Evolutionary conservation across 2,888 invertebrate genomes (phyloP).

Genomic region (Scrobipalpa atriplicella): DNA sequence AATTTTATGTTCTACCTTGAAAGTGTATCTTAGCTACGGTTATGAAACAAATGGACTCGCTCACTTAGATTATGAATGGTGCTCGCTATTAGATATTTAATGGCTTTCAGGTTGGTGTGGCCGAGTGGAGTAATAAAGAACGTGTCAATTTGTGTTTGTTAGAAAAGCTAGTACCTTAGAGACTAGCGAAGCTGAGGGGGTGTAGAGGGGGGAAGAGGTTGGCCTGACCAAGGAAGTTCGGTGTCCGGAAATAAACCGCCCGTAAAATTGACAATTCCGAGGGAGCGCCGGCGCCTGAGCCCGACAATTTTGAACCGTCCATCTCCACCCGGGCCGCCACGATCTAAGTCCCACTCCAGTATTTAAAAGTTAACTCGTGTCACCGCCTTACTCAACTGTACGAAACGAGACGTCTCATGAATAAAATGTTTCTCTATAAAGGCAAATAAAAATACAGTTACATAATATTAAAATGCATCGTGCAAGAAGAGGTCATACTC

Average conservation of each 20-base stretch:
- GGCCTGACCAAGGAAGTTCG: slow-evolving; percentile 75
- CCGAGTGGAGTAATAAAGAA: neutral
- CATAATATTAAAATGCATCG: slow-evolving; percentile 34
- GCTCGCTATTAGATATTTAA: slow-evolving; percentile 12
- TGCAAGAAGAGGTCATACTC: slow-evolving; percentile 42
- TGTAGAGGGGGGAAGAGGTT: slow-evolving; percentile 51
- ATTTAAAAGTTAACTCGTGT: slow-evolving; percentile 49
- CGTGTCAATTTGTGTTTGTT: slow-evolving; percentile 42
- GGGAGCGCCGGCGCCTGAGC: slow-evolving; percentile 66
- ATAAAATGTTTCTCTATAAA: neutral
- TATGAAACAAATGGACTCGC: slow-evolving; percentile 39
- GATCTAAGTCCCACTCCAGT: slow-evolving; percentile 42
- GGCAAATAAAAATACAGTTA: slow-evolving; percentile 13
- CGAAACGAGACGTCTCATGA: neutral
- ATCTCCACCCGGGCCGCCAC: slow-evolving; percentile 43
- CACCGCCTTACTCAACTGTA: slow-evolving; percentile 35
- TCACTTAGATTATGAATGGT: slow-evolving; percentile 29
- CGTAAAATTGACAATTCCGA: slow-evolving; percentile 88
- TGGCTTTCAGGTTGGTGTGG: neutral
- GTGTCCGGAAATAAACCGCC: slow-evolving; percentile 85
- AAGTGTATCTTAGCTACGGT: slow-evolving; percentile 48
- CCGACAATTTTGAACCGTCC: slow-evolving; percentile 69
- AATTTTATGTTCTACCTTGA: slow-evolving; percentile 74
- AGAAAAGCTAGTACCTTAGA: slow-evolving; percentile 48
- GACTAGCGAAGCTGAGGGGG: slow-evolving; percentile 62